Evolutionary conservation across 1,140 invertebrate genomes (phyloP), one percentile per base, ranked within the genome.

Genomic region (Lepidotrigona ventralis): DNA sequence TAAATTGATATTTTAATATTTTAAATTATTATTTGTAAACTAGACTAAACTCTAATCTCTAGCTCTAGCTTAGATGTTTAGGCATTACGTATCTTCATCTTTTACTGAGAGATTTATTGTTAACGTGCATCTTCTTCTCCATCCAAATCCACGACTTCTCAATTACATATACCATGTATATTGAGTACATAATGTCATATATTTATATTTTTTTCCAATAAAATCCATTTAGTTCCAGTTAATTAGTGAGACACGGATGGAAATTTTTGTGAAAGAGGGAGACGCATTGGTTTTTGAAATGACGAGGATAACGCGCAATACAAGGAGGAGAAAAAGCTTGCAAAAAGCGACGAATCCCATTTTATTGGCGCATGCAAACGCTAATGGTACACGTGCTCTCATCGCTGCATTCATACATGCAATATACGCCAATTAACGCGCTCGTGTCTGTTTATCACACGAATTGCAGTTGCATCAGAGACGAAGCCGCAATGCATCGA

Each of bases 381-480:
- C 11, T n/a, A 51, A n/a, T 29, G n/a, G 51, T 51, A 17, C 74
- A 64, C 74, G 58, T 76, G 74, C 58, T 76, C 21, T 64, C 0
- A n/a, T 12, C 58, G 23, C n/a, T n/a, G 74, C 17, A 76, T 64
- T 76, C 39, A 23, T 51, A 63, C 58, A 23, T 11, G 23, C 14
- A 60, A 33, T 23, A 46, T 4, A 12, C 17, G n/a, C 15, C 39
- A 53, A 51, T 64, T 76, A 76, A 39, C 46, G 39, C n/a, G 5
- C n/a, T 51, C 6, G 17, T 76, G 39, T 5, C 29, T 26, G 51
- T 64, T 64, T 63, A 46, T 76, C 23, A 17, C 39, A 23, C 58
- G 33, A 76, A 51, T 29, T 76, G 74, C n/a, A 64, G 15, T 63
- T 64, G n/a, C 39, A 64, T 58, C 17, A 15, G n/a, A 76, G 21